Conservation (phyloP, 2,113 vertebrate species). For the Cercopithecus mona region DNA sequence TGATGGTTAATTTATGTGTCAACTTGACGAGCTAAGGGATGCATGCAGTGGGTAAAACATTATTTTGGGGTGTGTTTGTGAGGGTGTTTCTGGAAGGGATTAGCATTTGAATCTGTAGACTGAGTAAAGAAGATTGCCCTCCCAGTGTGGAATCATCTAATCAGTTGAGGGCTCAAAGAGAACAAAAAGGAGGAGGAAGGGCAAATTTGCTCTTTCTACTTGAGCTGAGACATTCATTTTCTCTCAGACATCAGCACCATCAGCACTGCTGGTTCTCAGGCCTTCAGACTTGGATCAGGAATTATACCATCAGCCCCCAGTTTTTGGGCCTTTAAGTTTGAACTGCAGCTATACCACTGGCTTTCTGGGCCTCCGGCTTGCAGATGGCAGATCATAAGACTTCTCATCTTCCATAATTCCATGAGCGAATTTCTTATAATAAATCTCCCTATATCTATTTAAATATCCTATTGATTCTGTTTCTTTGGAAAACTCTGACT, state of each 20-base stretch:
- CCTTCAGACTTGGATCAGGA: not conserved
- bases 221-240: not conserved
- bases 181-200: not conserved
- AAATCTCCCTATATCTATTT: not conserved
- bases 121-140: not conserved
- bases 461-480: not conserved
- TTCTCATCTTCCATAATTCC: not conserved
- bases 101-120: not conserved
- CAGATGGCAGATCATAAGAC: not conserved
- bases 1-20: not conserved
- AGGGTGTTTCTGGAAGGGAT: not conserved
- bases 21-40: not conserved
- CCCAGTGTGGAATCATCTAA: not conserved
- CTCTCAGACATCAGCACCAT: not conserved
- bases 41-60: not conserved
- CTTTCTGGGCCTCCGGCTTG: no score
- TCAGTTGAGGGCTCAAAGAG: not conserved
- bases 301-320: not conserved
- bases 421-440: not conserved
- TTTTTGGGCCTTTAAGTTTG: not conserved
- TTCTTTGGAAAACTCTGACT: not conserved
- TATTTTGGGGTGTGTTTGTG: not conserved
- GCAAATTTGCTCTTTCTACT: not conserved
- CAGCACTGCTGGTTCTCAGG: not conserved
- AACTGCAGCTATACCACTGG: not conserved